phyloP scores from a whole-genome alignment of 2,888 invertebrate genomes.

The Sarcophaga subvicina region DNA sequence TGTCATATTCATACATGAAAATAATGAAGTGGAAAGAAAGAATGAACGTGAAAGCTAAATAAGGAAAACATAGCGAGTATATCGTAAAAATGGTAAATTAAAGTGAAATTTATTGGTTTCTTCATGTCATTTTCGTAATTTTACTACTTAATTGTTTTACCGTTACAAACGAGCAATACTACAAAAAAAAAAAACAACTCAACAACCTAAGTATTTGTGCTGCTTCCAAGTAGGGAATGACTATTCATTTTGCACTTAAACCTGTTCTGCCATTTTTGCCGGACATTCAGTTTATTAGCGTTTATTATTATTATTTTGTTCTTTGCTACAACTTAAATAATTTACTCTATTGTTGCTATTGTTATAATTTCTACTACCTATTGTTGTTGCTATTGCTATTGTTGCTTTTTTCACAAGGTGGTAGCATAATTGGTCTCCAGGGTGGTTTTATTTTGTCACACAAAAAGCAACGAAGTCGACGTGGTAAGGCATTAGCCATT shows the following conservation, averaged over 20 bases:
- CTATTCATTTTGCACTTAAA: no score
- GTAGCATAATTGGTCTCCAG: conserved; percentile 44
- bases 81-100: conserved; percentile 33
- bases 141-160: conserved; percentile 53
- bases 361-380: neutral
- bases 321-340: neutral
- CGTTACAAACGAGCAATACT: neutral
- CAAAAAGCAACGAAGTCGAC: no score
- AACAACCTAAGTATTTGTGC: no score
- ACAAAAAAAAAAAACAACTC: no score
- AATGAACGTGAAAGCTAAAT: no score
- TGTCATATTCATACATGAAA: no score
- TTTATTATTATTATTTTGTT: neutral
- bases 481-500: neutral
- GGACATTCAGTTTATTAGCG: conserved; percentile 21
- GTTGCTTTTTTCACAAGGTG: neutral
- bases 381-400: no score
- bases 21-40: no score
- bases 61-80: neutral
- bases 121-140: neutral
- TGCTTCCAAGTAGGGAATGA: no score
- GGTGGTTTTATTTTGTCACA: conserved; percentile 16
- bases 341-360: neutral
- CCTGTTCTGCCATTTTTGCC: neutral
- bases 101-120: conserved; percentile 15